These are phyloP conservation scores for Felis chaus DNA, from an alignment of 2,113 vertebrate genomes.

Conservation along the genomic window DNA sequence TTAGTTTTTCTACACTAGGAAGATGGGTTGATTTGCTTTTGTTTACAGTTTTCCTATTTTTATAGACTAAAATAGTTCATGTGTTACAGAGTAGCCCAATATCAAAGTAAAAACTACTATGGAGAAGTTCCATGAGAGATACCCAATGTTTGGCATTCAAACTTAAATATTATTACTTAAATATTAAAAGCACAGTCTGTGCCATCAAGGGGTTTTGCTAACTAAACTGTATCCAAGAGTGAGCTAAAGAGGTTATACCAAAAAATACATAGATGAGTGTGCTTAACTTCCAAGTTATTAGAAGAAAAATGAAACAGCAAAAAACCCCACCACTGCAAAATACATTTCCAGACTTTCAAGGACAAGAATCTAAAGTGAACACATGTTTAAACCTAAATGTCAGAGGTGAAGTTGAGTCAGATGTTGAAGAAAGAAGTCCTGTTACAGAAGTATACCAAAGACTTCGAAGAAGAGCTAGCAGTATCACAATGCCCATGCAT, in stretches of 20 bases:
- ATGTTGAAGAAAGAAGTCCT: constrained; percentile 56
- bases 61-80: not conserved
- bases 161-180: not conserved
- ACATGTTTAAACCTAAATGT: constrained; percentile 32
- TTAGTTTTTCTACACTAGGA: not conserved
- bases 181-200: constrained; percentile 20
- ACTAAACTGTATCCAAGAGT: constrained; percentile 18
- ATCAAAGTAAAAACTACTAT: constrained; percentile 40
- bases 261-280: constrained; percentile 16
- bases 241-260: constrained; percentile 11
- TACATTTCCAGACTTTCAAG: constrained; percentile 50
- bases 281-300: not conserved
- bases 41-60: not conserved
- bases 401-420: constrained; percentile 47
- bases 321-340: constrained; percentile 1
- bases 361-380: constrained; percentile 60
- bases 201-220: constrained; percentile 30
- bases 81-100: constrained; percentile 26
- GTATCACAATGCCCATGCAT: constrained; percentile 48
- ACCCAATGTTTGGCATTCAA: constrained; percentile 45
- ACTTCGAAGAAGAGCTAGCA: constrained; percentile 55
- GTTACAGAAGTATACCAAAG: constrained; percentile 43
- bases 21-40: constrained; percentile 18
- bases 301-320: constrained; percentile 35
- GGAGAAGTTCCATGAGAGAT: constrained; percentile 30